Conservation (phyloP, 1,140 invertebrate genomes). For the Cherax destructor region DNA sequence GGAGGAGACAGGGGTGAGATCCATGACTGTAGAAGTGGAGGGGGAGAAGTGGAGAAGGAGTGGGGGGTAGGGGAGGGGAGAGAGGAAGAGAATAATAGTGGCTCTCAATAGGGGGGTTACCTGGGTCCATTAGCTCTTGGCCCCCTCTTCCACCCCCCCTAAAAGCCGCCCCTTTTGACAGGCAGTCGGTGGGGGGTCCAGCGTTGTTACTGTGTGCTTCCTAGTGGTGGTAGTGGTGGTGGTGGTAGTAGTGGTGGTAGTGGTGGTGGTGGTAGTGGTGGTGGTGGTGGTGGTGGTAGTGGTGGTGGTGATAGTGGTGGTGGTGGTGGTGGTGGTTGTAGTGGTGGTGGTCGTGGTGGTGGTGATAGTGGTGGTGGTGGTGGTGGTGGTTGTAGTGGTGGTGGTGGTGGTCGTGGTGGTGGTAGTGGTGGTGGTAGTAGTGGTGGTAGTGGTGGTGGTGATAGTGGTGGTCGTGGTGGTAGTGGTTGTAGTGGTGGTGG, state of each 20-base stretch:
- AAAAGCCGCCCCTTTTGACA: slow-evolving; percentile 63
- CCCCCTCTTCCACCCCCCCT: slow-evolving; percentile 16
- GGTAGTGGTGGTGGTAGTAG: background rate
- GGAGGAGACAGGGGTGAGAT: slow-evolving; percentile 1
- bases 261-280: background rate
- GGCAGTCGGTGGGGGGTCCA: slow-evolving; percentile 38
- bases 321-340: background rate
- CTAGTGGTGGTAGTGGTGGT: background rate
- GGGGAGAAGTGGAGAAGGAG: background rate
- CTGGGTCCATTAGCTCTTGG: slow-evolving; percentile 57
- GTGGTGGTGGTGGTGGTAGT: background rate
- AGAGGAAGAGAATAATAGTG: slow-evolving; percentile 40
- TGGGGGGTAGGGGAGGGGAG: background rate
- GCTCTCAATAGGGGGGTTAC: slow-evolving; percentile 62
- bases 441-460: background rate
- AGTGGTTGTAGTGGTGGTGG: background rate
- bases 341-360: background rate
- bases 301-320: background rate
- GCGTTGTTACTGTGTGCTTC: slow-evolving; percentile 26
- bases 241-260: background rate
- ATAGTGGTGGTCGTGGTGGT: background rate
- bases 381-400: background rate
- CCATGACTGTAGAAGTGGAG: background rate
- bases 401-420: background rate
- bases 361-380: background rate